Evolutionary conservation across 2,797 vertebrate genomes (phyloP).

Genomic region (Pseudomugil tenellus): DNA sequence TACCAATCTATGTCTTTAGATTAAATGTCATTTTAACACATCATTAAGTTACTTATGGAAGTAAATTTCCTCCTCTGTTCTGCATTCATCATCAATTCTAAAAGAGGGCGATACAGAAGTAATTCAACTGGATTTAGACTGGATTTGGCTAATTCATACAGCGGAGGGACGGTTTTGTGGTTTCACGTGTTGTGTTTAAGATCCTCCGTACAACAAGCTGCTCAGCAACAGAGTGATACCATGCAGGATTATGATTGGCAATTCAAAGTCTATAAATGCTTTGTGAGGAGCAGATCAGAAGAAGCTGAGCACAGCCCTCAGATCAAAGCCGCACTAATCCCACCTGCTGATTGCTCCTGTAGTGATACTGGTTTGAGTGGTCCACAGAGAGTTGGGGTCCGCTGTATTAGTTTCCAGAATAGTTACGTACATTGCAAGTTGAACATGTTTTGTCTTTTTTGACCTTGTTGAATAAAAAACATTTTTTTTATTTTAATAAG

Average conservation of each 20-base stretch:
- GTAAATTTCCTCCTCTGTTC: not conserved
- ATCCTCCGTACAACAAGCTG: not conserved
- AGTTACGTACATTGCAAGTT: not conserved
- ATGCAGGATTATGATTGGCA: conserved; percentile 19
- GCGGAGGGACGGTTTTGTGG: not conserved
- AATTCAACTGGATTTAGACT: not conserved
- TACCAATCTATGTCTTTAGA: too few relatives aligned
- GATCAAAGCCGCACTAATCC: conserved; percentile 67
- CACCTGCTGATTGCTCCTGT: conserved; percentile 51
- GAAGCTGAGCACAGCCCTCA: conserved; percentile 21
- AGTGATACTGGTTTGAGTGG: conserved; percentile 53
- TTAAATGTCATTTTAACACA: not conserved
- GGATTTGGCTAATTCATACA: not conserved
- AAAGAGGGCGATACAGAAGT: not conserved
- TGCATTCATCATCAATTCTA: not conserved
- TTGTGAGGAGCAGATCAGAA: conserved; percentile 49
- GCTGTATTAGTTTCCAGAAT: conserved; percentile 11
- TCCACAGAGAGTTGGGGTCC: conserved; percentile 37
- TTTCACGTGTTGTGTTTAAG: conserved; percentile 21
- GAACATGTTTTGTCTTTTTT: not conserved
- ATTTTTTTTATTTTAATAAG: too few relatives aligned
- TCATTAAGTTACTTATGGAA: not conserved
- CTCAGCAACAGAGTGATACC: not conserved
- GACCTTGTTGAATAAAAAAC: too few relatives aligned
- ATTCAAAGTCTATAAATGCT: conserved; percentile 45